Evolutionary conservation across 2,888 invertebrate genomes (phyloP).

Genomic region (Cheilosia impressa): DNA sequence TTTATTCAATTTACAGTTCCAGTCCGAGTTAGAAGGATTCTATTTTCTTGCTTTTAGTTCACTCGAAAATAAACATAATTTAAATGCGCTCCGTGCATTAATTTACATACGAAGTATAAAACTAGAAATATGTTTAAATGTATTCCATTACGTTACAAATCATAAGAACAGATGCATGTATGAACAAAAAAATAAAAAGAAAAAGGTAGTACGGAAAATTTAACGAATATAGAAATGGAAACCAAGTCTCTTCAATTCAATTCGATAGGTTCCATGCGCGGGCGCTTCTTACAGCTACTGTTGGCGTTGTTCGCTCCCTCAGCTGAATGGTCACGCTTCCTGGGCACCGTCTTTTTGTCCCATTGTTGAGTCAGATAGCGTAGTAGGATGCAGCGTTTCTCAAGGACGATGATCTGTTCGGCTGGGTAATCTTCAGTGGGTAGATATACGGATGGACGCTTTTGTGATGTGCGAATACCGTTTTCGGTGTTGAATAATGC

Average conservation of each 20-base stretch:
- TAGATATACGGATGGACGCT: conserved; percentile 95
- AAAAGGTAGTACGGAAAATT: conserved; percentile 14
- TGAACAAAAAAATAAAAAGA: background rate
- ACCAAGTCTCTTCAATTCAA: conserved; percentile 77
- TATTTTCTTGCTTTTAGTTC: conserved; percentile 29
- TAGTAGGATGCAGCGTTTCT: conserved; percentile 96
- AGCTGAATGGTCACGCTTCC: conserved; percentile 80
- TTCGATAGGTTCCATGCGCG: conserved; percentile 80
- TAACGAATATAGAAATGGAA: conserved; percentile 10
- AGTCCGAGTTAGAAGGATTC: conserved; percentile 42
- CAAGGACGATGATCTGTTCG: conserved; percentile 98
- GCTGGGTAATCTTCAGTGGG: conserved; percentile 96
- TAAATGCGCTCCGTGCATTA: conserved; percentile 57
- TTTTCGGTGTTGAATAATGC: conserved; percentile 94
- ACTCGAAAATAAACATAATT: conserved; percentile 53
- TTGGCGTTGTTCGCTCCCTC: conserved; percentile 75
- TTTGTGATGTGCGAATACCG: conserved; percentile 91
- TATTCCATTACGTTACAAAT: conserved; percentile 62
- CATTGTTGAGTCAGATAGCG: conserved; percentile 97
- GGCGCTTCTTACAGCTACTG: conserved; percentile 82
- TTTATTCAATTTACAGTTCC: conserved; percentile 50
- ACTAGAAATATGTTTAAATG: conserved; percentile 65
- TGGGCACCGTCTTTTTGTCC: conserved; percentile 91
- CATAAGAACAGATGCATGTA: conserved; percentile 38
- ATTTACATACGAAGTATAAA: conserved; percentile 59